Evolutionary conservation across 2,113 vertebrate species (phyloP), one percentile per base, ranked within the genome.

Genomic region (Hassar affinis): DNA sequence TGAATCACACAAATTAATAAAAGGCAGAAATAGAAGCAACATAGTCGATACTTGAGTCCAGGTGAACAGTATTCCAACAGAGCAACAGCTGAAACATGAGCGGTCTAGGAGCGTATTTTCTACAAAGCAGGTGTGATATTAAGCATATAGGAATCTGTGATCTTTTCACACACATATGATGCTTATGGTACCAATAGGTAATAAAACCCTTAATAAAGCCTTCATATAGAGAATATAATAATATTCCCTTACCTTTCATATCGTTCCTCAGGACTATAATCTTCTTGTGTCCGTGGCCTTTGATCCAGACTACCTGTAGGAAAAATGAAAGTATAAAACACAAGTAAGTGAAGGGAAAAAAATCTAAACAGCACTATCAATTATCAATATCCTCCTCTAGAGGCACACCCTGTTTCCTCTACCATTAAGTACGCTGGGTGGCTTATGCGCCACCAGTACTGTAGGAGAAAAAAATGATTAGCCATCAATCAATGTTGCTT

Each of bases 261-360:
- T 99, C 97, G 84, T 98, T 98, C 92, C 98, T 99, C 49, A 99
- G 93, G 88, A 99, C 98, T 62, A 99, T 96, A 91, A 99, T 99
- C 92, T 96, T 97, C 93, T 99, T 99, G 91, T 98, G 96, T 61
- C 97, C 97, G 6, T 99, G 97, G 30, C 97, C 97, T 94, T 99
- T 99, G 91, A 99, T 98, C 98, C 98, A 99, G 88, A 99, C 95
- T 54, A 99, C 97, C 98, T 99, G 87, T 10, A 80, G 30, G 49
- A 6, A 81, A 18, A 87, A 84, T 9, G 15, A 27, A 1, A 0
- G 25, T 1, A 75, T n/a, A 64, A 18, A 47, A 52, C 18, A 0
- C 35, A 22, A 66, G 38, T 35, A 66, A 22, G 3, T 11, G 3
- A 2, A 18, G 6, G 17, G 27, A 30, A n/a, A n/a, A n/a, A n/a